Percentiles rank a stretch among this genome's conserved stretches.
These are phyloP conservation scores for Tetraodon nigroviridis DNA, from an alignment of 2,113 vertebrate genomes.

Conservation along the genomic window DNA sequence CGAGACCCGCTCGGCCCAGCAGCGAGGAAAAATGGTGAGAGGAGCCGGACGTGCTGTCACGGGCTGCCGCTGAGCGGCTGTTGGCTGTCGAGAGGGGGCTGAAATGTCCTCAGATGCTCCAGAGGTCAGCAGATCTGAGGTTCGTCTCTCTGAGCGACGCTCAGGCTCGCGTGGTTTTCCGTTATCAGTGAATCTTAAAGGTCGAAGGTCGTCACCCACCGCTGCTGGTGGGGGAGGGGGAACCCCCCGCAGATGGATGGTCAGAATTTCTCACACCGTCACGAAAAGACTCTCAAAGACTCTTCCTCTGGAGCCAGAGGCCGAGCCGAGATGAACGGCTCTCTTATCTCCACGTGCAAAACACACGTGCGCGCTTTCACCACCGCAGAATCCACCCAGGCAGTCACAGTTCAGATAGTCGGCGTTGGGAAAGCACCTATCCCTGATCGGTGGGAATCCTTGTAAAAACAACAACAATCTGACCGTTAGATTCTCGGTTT, in stretches of 20 bases:
- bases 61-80: not conserved
- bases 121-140: no score
- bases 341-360: constrained; percentile 30
- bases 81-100: not conserved
- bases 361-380: constrained; percentile 8
- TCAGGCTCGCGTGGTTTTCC: no score
- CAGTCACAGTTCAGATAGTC: constrained; percentile 39
- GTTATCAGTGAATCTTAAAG: no score
- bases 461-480: no score
- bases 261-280: not conserved
- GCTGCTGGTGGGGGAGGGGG: no score
- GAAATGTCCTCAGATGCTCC: not conserved
- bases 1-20: constrained; percentile 95
- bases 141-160: not conserved
- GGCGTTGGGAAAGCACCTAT: constrained; percentile 7
- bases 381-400: constrained; percentile 6
- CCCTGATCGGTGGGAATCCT: constrained; percentile 4
- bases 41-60: not conserved
- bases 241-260: not conserved
- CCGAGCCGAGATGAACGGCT: constrained; percentile 23
- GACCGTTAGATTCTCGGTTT: no score
- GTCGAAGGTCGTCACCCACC: no score
- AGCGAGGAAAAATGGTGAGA: constrained; percentile 94
- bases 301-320: constrained; percentile 34
- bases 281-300: not conserved